Base-by-base conservation (phyloP, 2,113 vertebrate species). In the Equus przewalskii region DNA sequence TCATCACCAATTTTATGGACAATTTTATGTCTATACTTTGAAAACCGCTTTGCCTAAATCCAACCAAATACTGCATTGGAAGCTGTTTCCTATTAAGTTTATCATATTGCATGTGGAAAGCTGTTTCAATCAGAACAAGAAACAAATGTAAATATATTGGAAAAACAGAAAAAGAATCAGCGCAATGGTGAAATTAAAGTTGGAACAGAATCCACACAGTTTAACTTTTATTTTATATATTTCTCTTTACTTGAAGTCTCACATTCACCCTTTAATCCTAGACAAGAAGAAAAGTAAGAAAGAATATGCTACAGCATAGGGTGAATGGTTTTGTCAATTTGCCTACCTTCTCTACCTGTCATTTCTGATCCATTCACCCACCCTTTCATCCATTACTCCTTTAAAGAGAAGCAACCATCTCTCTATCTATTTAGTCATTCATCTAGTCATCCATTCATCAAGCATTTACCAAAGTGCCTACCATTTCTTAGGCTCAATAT, bases 11-110 rank as follows among this genome's bases (percentile, higher is more conserved):
- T 96, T 96, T 97, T 54, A 92, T 62, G 49, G 62, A 81, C 24
- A 91, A 81, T 76, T 90, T 89, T 36, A 72, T 72, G 79, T 79
- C 81, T 72, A 33, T 54, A 65, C 15, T 95, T 91, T 83, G 30
- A 93, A 79, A 46, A 92, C n/a, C 67, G 44, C n/a, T 18, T 70
- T 88, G 36, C 44, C 56, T 96, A 85, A 89, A 90, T 62, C n/a
- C 54, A 89, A 96, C 56, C 44, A 96, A 94, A 72, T 28, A 64
- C 22, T 46, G 8, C 62, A 79, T 81, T 73, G 56, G 46, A 58
- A 85, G 54, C 12, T 67, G 6, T 65, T 75, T 85, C 44, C n/a
- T 96, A 86, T 92, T 86, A 78, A 73, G 2, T 78, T 70, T 82
- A 56, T 85, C 58, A n/a, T 70, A 65, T 16, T 72, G 12, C 9